Percentiles rank a stretch among this genome's conserved stretches.
Conservation (phyloP, 2,113 vertebrate genomes). For the Tenebrosternarchus preto region DNA sequence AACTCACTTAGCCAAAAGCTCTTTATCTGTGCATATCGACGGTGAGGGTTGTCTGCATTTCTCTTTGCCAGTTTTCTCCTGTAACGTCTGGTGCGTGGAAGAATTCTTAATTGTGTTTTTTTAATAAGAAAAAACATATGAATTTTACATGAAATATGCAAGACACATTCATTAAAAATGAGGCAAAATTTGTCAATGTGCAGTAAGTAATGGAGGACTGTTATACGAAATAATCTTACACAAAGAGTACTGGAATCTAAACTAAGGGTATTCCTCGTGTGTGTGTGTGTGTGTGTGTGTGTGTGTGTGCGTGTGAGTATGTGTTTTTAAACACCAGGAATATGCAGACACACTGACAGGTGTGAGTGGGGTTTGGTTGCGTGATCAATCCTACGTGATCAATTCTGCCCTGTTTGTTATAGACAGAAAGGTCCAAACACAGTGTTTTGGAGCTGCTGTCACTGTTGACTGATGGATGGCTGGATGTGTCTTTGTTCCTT, state of each 20-base stretch:
- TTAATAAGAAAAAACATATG: not conserved
- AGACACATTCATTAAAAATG: conserved; percentile 6
- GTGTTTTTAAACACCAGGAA: not conserved
- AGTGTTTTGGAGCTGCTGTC: conserved; percentile 50
- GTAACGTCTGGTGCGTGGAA: not conserved
- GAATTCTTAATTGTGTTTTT: conserved; percentile 4
- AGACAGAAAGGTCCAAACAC: conserved; percentile 42
- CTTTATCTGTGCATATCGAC: not conserved
- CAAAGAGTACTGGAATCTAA: not conserved
- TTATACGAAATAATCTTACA: not conserved
- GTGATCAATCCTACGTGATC: conserved; percentile 26
- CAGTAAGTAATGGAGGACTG: not conserved
- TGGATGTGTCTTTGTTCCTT: conserved; percentile 61
- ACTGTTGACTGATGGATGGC: conserved; percentile 74
- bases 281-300: not conserved
- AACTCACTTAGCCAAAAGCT: not conserved
- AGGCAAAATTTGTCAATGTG: not conserved
- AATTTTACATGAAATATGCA: not conserved
- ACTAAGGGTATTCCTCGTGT: not conserved
- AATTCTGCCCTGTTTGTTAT: conserved; percentile 52
- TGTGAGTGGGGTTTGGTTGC: conserved; percentile 18
- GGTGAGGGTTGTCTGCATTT: not conserved
- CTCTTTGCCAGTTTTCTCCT: not conserved
- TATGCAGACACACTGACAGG: not conserved
- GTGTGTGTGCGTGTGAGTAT: conserved; percentile 27